These are phyloP conservation scores for Nibea albiflora DNA, from an alignment of 2,113 vertebrate genomes.

Conservation along the genomic window DNA sequence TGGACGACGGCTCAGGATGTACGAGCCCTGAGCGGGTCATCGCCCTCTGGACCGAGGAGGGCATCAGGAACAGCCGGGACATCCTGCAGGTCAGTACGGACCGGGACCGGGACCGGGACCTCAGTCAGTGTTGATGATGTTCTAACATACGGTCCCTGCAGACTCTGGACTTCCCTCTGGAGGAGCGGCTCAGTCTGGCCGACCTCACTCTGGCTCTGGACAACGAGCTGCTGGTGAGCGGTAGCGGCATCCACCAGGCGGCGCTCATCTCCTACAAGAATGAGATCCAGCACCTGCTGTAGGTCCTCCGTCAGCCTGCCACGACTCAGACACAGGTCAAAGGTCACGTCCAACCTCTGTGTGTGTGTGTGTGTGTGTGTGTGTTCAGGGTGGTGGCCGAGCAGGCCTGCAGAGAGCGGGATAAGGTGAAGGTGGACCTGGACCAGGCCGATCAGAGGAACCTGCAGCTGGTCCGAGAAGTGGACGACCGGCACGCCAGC, in stretches of 20 bases:
- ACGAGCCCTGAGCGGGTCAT: constrained; percentile 80
- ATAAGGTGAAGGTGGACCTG: constrained; percentile 86
- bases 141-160: constrained; percentile 48
- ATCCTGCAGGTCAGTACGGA: constrained; percentile 83
- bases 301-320: not conserved
- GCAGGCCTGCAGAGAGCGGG: constrained; percentile 86
- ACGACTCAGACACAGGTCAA: no score
- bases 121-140: no score
- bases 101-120: not conserved
- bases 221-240: constrained; percentile 85
- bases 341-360: no score
- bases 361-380: not conserved
- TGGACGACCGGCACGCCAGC: constrained; percentile 85
- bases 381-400: constrained; percentile 83
- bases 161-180: constrained; percentile 84
- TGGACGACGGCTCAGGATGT: constrained; percentile 83
- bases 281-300: constrained; percentile 92
- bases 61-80: constrained; percentile 83
- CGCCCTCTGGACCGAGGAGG: constrained; percentile 86
- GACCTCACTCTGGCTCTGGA: constrained; percentile 88
- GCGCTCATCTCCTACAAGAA: constrained; percentile 87
- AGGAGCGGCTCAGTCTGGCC: constrained; percentile 84
- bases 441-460: constrained; percentile 86
- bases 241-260: constrained; percentile 84
- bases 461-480: constrained; percentile 88